These are phyloP conservation scores for Chionomys nivalis DNA, from an alignment of 2,113 vertebrate species.

Conservation along the genomic window DNA sequence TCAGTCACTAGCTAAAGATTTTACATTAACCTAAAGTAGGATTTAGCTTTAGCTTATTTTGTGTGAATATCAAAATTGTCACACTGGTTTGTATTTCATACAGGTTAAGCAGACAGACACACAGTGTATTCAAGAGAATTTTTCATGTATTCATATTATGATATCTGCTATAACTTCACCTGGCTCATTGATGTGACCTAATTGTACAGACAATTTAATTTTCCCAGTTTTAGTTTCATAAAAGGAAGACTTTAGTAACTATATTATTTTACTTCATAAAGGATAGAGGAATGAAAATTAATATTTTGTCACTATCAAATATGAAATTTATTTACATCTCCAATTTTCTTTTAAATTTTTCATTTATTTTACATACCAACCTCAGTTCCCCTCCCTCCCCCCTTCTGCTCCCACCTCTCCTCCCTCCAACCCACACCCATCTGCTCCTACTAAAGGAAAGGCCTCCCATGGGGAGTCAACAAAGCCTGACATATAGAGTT, in stretches of 20 bases:
- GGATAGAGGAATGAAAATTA: constrained; percentile 23
- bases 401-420: too few species aligned
- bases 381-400: too few species aligned
- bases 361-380: too few species aligned
- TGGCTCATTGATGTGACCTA: neutral
- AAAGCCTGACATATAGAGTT: too few species aligned
- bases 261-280: constrained; percentile 28
- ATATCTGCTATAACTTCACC: constrained; percentile 11
- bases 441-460: too few species aligned
- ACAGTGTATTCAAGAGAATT: neutral
- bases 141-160: neutral
- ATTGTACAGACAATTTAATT: neutral
- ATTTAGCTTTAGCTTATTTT: constrained; percentile 2
- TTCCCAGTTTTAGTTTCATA: constrained; percentile 23
- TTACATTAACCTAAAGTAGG: neutral
- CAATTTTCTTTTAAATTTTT: constrained; percentile 3
- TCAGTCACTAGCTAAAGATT: constrained; percentile 32
- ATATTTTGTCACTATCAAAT: neutral
- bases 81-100: neutral
- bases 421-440: too few species aligned
- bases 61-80: neutral
- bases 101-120: neutral
- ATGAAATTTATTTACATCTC: constrained; percentile 34
- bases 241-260: neutral
- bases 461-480: too few species aligned